Evolutionary conservation across 2,113 vertebrate genomes (phyloP), one percentile per base, ranked within the genome.

Genomic region (Galeopterus variegatus): DNA sequence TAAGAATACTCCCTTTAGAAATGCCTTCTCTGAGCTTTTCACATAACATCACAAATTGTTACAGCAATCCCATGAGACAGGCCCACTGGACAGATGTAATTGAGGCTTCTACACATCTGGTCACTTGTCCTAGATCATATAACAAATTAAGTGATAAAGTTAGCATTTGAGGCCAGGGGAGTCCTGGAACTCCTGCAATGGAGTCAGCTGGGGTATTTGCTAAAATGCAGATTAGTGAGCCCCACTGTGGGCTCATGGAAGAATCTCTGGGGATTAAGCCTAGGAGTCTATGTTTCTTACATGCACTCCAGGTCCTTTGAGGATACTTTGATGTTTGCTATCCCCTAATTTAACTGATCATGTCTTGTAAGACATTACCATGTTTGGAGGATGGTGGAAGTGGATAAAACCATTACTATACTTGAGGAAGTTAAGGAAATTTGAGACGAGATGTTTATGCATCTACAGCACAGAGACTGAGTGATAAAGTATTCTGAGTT

Each of bases 21-120:
- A 94, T 82, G 19, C 23, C 21, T 41, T 90, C 58, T 76, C 33
- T 26, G 24, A 52, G 48, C 13, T 90, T 92, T 95, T 93, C 36
- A 33, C 52, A 41, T 24, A 90, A 54, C 70, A 82, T 54, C 33
- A 80, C 58, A 54, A 70, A 94, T 73, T 48, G 19, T 14, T 14
- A 70, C 18, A 72, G 33, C 26, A 84, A 65, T 75, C 52, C 73
- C 81, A 21, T 10, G 52, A 92, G 11, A 87, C 15, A 58, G 56
- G 33, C 70, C 88, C 60, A 93, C 79, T 92, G 67, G 70, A 87
- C 48, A 82, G 73, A 69, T 65, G 18, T 75, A 41, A 18, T 26
- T 69, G 50, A 62, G 60, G 7, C 69, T 85, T 82, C 83, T 84
- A 70, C 45, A 83, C 8, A 73, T 50, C 48, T 60, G 85, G n/a